A percentile compares a stretch with the other conserved stretches of the same genome.
These are phyloP conservation scores for Fulica atra DNA, from an alignment of 2,113 vertebrate species.

Conservation along the genomic window DNA sequence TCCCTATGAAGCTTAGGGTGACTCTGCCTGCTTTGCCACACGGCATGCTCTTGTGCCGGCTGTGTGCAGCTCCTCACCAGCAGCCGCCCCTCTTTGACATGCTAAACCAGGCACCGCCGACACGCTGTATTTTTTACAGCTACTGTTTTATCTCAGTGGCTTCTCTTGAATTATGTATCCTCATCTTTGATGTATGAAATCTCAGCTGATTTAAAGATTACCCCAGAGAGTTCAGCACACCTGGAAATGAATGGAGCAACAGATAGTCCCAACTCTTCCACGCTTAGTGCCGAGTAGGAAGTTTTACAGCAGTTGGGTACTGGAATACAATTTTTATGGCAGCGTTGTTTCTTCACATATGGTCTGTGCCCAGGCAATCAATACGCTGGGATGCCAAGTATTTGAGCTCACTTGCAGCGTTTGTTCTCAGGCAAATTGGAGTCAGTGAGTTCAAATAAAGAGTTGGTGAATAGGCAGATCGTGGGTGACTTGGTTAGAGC, in stretches of 20 bases:
- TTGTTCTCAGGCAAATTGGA: neutral
- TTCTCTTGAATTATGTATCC: slow-evolving; percentile 64
- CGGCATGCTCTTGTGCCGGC: rapidly evolving
- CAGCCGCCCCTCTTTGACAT: neutral
- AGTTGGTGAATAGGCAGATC: neutral
- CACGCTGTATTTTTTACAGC: neutral
- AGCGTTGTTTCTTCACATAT: neutral
- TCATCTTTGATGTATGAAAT: slow-evolving; percentile 63
- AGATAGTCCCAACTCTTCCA: neutral
- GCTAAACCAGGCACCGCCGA: slow-evolving; percentile 19
- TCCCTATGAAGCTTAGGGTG: neutral
- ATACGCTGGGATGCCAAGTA: neutral
- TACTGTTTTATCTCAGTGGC: slow-evolving; percentile 47
- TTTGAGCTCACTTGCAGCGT: neutral
- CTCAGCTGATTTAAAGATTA: slow-evolving; percentile 68
- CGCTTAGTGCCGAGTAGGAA: neutral
- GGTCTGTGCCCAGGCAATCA: neutral
- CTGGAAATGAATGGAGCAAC: slow-evolving; percentile 6
- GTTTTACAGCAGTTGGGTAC: neutral
- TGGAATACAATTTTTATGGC: neutral
- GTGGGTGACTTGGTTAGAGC: neutral
- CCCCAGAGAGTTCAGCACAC: slow-evolving; percentile 40
- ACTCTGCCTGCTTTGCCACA: neutral
- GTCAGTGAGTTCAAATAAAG: neutral
- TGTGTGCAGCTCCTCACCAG: neutral